Conservation (phyloP, 1,140 invertebrate species). For the Archegozetes longisetosus region DNA sequence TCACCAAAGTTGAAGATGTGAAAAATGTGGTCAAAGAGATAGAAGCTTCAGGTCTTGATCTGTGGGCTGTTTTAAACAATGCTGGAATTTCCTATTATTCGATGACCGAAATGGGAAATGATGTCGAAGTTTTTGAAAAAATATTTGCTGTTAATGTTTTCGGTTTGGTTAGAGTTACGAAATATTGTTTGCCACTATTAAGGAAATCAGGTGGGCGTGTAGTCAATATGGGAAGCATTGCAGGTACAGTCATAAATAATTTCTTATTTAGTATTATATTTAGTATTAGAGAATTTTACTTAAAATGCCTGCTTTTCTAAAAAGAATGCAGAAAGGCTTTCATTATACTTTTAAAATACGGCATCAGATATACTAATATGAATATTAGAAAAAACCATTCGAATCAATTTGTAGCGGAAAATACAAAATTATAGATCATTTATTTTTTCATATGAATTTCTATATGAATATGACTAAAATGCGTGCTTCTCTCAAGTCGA, state of each 20-base stretch:
- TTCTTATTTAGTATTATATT: too few species aligned
- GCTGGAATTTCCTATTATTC: constrained; percentile 42
- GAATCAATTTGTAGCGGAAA: too few species aligned
- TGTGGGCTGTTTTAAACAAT: constrained; percentile 79
- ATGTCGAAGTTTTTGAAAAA: constrained; percentile 21
- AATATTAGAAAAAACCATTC: too few species aligned
- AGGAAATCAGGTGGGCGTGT: constrained; percentile 39
- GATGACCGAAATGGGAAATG: constrained; percentile 36
- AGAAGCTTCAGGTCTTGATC: constrained; percentile 26
- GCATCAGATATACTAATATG: too few species aligned
- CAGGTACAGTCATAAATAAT: constrained; percentile 10
- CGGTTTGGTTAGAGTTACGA: constrained; percentile 33
- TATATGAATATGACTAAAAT: too few species aligned
- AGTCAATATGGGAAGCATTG: constrained; percentile 35
- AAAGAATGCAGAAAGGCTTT: too few species aligned
- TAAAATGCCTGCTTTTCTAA: too few species aligned
- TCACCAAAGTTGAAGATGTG: constrained; percentile 24
- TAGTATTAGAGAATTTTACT: too few species aligned
- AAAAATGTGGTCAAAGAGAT: neutral
- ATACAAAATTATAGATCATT: too few species aligned
- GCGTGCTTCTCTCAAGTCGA: too few species aligned
- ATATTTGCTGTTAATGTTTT: constrained; percentile 47
- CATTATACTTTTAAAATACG: too few species aligned
- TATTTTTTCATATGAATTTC: too few species aligned
- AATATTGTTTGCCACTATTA: constrained; percentile 58